Percentiles rank a stretch among this genome's conserved stretches.
These are phyloP conservation scores for Crambe crambe DNA, from an alignment of 37 sponge, comb jelly and placozoan species.

Conservation along the genomic window DNA sequence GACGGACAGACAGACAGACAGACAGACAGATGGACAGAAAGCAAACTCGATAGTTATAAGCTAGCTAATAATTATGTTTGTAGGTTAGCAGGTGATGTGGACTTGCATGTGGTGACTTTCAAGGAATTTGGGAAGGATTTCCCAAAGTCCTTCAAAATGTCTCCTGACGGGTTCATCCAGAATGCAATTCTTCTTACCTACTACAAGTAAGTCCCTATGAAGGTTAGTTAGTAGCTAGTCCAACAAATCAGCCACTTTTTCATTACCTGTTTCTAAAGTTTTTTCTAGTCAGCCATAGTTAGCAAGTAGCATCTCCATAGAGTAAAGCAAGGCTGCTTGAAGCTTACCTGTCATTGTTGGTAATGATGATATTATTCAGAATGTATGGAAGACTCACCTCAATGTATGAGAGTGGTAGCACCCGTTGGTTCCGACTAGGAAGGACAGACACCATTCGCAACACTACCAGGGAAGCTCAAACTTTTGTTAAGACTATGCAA, in stretches of 20 bases:
- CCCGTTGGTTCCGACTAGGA: constrained; percentile 76
- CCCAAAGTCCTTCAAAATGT: constrained; percentile 38
- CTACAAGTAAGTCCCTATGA: constrained; percentile 75
- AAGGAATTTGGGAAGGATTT: constrained; percentile 65
- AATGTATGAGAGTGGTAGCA: constrained; percentile 89
- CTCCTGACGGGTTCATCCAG: constrained; percentile 74
- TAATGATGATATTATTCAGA: too few species aligned
- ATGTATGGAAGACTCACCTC: constrained; percentile 57
- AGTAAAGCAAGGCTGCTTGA: too few species aligned
- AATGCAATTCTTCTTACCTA: constrained; percentile 66
- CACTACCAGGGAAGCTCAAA: constrained; percentile 43
- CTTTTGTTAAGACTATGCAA: constrained; percentile 67
- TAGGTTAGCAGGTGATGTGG: constrained; percentile 37
- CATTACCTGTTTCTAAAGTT: too few species aligned
- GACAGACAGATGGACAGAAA: too few species aligned
- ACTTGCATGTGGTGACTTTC: constrained; percentile 42
- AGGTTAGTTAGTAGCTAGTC: too few species aligned
- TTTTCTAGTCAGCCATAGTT: too few species aligned
- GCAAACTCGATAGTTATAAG: too few species aligned
- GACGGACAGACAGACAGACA: too few species aligned
- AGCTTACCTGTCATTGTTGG: too few species aligned
- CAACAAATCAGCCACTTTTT: too few species aligned
- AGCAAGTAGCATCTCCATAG: too few species aligned
- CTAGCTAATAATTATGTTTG: too few species aligned
- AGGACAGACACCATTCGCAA: constrained; percentile 92